Percentiles rank a stretch among this genome's conserved stretches.
These are phyloP conservation scores for Brachylomia viminalis DNA, from an alignment of 2,888 invertebrate genomes.

Conservation along the genomic window DNA sequence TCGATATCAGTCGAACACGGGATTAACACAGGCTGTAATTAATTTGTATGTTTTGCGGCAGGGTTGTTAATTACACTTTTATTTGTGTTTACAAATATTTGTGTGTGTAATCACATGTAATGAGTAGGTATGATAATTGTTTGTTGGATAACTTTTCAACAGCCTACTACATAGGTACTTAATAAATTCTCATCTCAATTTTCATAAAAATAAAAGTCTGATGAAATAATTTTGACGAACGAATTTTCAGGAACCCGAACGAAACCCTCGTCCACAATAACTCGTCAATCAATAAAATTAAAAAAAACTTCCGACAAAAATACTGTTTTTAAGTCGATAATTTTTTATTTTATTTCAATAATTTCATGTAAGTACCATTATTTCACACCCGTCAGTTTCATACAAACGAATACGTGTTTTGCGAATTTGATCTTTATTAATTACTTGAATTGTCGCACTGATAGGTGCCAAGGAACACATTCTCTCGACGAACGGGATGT, in stretches of 20 bases:
- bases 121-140: neutral
- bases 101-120: neutral
- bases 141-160: neutral
- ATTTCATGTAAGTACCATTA: too few relatives aligned
- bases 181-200: neutral
- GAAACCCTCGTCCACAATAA: neutral
- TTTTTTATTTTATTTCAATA: too few relatives aligned
- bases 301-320: too few relatives aligned
- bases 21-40: slow-evolving; percentile 36
- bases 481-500: too few relatives aligned
- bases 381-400: too few relatives aligned
- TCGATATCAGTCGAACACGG: slow-evolving; percentile 34
- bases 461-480: too few relatives aligned
- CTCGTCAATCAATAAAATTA: too few relatives aligned
- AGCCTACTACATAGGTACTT: neutral
- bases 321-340: too few relatives aligned
- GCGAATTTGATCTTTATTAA: too few relatives aligned
- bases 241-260: neutral
- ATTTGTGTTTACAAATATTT: slow-evolving; percentile 18
- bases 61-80: slow-evolving; percentile 23
- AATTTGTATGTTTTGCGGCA: slow-evolving; percentile 16
- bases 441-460: too few relatives aligned
- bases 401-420: too few relatives aligned
- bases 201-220: neutral
- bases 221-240: neutral